Evolutionary conservation across 1,140 invertebrate genomes (phyloP), one percentile per base, ranked within the genome.

Genomic region (Macrobrachium rosenbergii): DNA sequence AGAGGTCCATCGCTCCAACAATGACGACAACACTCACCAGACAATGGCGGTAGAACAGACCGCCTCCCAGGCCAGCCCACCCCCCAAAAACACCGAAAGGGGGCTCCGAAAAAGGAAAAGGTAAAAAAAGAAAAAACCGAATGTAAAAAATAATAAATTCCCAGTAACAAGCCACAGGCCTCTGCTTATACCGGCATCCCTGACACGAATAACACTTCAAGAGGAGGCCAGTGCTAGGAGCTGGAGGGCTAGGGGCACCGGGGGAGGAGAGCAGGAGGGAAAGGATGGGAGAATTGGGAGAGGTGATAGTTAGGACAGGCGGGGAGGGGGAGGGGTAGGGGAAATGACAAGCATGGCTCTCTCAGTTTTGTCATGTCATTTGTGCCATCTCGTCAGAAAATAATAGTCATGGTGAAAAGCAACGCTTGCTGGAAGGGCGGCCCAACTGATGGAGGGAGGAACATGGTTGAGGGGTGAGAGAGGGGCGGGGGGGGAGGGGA

Each of bases 161-260:
- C 62, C 82, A 64, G 23, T 84, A 17, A 63, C 76, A 60, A 77
- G 28, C 59, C 73, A 77, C 73, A 73, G 82, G 62, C 60, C 64
- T 43, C 64, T 52, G 52, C 52, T 10, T 52, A 10, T 52, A 52
- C 8, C 52, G 62, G 62, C 82, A 84, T 84, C 82, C 82, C 64
- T 84, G 82, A 84, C 82, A 84, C 77, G 82, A 84, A 84, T 84
- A 76, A 12, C 52, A 52, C 2, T 12, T 52, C 52, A 52, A 52
- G 52, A 52, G 52, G 52, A 52, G 52, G 28, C 28, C 52, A 52
- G 52, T 5, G 0, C 8, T 8, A 52, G 52, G 52, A 52, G 52
- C 6, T 52, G 52, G 52, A 52, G 52, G 52, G 6, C 52, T 12
- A 52, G 12, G 52, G 6, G 12, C 2, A 8, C 52, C 12, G 2